A percentile compares a stretch with the other conserved stretches of the same genome.
Evolutionary conservation across 2,797 vertebrate genomes (phyloP).

Genomic region (Muscicapa striata): DNA sequence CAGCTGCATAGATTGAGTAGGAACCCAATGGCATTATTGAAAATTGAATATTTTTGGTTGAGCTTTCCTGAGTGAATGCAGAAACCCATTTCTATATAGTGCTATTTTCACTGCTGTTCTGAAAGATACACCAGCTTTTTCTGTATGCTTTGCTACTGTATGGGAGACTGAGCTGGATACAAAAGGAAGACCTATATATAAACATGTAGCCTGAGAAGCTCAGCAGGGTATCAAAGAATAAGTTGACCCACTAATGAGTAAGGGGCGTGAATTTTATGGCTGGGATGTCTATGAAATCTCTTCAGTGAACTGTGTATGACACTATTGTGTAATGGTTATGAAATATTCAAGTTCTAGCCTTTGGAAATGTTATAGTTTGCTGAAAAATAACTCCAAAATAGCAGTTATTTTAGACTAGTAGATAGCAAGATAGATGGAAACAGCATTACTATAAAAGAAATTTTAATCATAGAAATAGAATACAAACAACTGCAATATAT

Average conservation of each 20-base stretch:
- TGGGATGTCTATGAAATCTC: background rate
- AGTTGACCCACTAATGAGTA: background rate
- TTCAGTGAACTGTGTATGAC: background rate
- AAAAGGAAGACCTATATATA: slow-evolving; percentile 25
- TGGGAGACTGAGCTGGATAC: background rate
- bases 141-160: background rate
- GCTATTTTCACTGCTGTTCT: background rate
- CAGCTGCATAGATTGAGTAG: background rate
- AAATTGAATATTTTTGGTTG: background rate
- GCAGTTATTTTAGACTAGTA: background rate
- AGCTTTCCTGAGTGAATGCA: background rate
- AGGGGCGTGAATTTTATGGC: background rate
- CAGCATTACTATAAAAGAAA: background rate
- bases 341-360: background rate
- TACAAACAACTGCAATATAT: background rate
- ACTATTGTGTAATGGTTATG: background rate
- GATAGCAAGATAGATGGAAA: background rate
- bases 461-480: background rate
- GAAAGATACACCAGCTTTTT: background rate
- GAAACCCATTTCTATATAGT: background rate
- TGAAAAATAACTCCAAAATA: background rate
- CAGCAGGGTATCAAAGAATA: background rate
- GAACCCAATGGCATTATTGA: background rate
- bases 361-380: background rate
- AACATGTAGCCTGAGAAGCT: background rate